Percentiles rank a stretch among this genome's conserved stretches.
phyloP scores from a whole-genome alignment of 2,113 vertebrate species.

The Etheostoma cragini region DNA sequence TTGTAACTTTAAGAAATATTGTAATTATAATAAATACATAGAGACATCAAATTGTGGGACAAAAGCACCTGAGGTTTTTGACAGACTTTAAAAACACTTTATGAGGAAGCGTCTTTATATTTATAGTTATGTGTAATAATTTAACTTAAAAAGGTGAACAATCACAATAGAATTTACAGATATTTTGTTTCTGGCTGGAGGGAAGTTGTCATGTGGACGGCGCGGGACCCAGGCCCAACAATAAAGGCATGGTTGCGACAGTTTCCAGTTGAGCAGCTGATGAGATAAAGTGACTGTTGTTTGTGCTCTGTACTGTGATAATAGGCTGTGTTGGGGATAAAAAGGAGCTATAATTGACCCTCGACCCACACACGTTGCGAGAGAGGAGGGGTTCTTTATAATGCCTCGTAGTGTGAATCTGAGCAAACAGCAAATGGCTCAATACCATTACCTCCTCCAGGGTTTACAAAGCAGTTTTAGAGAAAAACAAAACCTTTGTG shows the following conservation, averaged over 20 bases:
- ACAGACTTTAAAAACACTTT: neutral
- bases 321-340: conserved; percentile 61
- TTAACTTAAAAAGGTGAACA: neutral
- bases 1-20: neutral
- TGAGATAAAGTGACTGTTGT: conserved; percentile 54
- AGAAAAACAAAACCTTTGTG: conserved; percentile 65
- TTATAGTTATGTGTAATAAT: neutral
- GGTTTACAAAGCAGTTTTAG: conserved; percentile 55
- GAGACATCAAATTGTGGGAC: neutral
- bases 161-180: conserved; percentile 1
- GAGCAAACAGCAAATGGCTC: conserved; percentile 68
- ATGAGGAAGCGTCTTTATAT: neutral
- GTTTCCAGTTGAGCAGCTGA: conserved; percentile 60
- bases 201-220: conserved; percentile 13
- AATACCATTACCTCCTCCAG: conserved; percentile 57
- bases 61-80: neutral
- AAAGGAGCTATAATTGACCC: conserved; percentile 72
- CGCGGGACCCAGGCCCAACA: neutral
- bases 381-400: conserved; percentile 67
- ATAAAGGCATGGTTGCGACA: conserved; percentile 24
- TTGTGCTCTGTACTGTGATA: conserved; percentile 71
- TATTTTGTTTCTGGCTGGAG: conserved; percentile 20
- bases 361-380: conserved; percentile 50
- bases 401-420: conserved; percentile 44
- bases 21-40: conserved; percentile 7